These are phyloP conservation scores for Benthosema pterotum DNA, from an alignment of 2,797 vertebrate genomes.

Conservation along the genomic window DNA sequence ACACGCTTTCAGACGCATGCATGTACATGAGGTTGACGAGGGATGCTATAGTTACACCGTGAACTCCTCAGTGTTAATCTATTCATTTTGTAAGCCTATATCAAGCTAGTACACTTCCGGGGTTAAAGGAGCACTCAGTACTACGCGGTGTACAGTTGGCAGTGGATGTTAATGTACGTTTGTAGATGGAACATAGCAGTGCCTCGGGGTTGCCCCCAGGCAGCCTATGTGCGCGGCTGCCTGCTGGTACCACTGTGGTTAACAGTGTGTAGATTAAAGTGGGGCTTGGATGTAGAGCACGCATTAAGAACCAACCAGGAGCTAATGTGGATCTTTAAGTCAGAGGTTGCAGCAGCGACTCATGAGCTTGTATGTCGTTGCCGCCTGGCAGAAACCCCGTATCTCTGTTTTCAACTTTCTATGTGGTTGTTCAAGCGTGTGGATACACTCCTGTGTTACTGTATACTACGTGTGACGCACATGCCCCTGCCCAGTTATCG, in stretches of 20 bases:
- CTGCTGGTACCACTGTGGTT: constrained; percentile 14
- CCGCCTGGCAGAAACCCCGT: too few species aligned
- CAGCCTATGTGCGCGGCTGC: constrained; percentile 24
- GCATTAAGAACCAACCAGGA: constrained; percentile 4
- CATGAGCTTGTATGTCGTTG: too few species aligned
- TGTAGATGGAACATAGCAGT: constrained; percentile 19
- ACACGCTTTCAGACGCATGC: not conserved
- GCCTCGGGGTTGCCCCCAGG: constrained; percentile 11
- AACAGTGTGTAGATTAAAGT: constrained; percentile 22
- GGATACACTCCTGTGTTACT: too few species aligned
- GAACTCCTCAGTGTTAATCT: too few species aligned
- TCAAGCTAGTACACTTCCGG: too few species aligned
- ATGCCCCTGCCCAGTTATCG: too few species aligned
- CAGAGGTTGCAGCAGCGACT: constrained; percentile 8
- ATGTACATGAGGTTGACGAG: constrained; percentile 2
- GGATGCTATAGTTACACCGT: not conserved
- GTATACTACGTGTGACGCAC: too few species aligned
- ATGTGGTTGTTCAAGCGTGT: too few species aligned
- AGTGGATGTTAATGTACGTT: constrained; percentile 7
- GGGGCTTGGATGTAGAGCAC: not conserved
- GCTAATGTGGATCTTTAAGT: constrained; percentile 33
- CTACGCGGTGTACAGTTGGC: not conserved
- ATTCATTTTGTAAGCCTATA: too few species aligned
- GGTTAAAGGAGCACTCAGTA: not conserved
- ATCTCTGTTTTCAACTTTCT: too few species aligned